Percentiles rank a stretch among this genome's conserved stretches.
Conservation (phyloP, 1,140 invertebrate genomes). For the Whitmania pigra region DNA sequence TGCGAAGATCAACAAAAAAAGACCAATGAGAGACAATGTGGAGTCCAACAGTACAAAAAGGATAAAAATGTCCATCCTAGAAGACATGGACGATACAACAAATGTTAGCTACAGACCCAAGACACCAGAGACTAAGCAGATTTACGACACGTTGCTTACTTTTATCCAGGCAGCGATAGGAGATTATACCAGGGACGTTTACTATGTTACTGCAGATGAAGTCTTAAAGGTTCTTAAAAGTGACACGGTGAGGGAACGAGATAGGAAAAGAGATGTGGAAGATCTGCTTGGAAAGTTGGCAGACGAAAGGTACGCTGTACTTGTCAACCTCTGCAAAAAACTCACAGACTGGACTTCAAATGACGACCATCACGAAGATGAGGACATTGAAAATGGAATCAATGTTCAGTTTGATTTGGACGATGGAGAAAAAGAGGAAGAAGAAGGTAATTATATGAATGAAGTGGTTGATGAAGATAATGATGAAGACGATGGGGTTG, state of each 20-base stretch:
- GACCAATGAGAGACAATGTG: slow-evolving; percentile 73
- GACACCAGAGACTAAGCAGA: slow-evolving; percentile 91
- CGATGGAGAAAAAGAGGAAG: slow-evolving; percentile 59
- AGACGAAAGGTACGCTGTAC: slow-evolving; percentile 84
- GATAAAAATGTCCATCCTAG: slow-evolving; percentile 71
- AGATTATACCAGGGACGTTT: slow-evolving; percentile 83
- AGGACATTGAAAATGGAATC: slow-evolving; percentile 90
- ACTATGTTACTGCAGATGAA: slow-evolving; percentile 96
- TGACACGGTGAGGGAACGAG: slow-evolving; percentile 80
- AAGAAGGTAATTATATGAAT: slow-evolving; percentile 52
- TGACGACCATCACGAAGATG: slow-evolving; percentile 54
- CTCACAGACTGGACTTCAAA: slow-evolving; percentile 92
- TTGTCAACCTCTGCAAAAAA: slow-evolving; percentile 93
- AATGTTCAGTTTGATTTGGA: slow-evolving; percentile 83
- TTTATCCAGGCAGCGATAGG: slow-evolving; percentile 95
- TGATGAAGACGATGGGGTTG: slow-evolving; percentile 62
- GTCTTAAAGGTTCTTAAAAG: slow-evolving; percentile 88
- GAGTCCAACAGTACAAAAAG: slow-evolving; percentile 76
- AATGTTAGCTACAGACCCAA: slow-evolving; percentile 90
- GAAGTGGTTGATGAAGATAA: slow-evolving; percentile 59
- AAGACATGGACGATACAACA: slow-evolving; percentile 78
- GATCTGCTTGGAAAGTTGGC: slow-evolving; percentile 67
- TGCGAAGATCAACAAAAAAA: slow-evolving; percentile 64
- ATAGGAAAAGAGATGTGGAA: slow-evolving; percentile 82
- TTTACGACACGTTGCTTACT: slow-evolving; percentile 85